phyloP scores from a whole-genome alignment of 2,797 vertebrate genomes.

The Botia almorhae region DNA sequence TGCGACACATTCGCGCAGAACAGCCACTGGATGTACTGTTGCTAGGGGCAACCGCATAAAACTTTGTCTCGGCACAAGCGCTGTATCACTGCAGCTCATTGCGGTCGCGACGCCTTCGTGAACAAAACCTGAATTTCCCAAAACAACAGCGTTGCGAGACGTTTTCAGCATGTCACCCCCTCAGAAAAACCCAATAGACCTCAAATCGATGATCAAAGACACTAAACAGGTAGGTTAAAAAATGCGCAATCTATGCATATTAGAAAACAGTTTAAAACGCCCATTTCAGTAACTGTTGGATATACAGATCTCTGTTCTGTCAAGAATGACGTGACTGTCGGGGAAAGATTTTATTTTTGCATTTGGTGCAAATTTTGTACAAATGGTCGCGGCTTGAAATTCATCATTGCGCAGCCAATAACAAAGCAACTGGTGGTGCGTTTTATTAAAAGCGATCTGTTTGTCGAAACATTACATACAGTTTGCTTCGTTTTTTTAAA shows the following conservation, averaged over 20 bases:
- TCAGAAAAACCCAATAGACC: slow-evolving; percentile 54
- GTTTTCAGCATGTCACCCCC: slow-evolving; percentile 60
- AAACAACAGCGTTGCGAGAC: not conserved
- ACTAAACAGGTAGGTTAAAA: slow-evolving; percentile 64
- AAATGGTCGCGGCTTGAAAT: not conserved
- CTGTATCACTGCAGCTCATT: slow-evolving; percentile 36
- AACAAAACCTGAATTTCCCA: slow-evolving; percentile 20
- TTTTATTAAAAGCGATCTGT: not conserved
- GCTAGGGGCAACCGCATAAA: slow-evolving; percentile 54
- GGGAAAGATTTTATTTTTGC: not conserved
- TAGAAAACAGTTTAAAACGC: slow-evolving; percentile 7
- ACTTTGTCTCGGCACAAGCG: slow-evolving; percentile 36
- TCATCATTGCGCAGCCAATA: not conserved
- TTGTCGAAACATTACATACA: not conserved
- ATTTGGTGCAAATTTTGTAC: not conserved
- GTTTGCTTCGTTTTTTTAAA: not conserved
- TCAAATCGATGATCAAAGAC: slow-evolving; percentile 54
- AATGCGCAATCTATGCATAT: not conserved
- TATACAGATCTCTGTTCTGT: not conserved
- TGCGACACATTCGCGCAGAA: not conserved
- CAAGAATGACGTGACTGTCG: not conserved
- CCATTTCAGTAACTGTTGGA: slow-evolving; percentile 1
- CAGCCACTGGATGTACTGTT: slow-evolving; percentile 32
- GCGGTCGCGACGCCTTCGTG: slow-evolving; percentile 26
- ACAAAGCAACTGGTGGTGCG: slow-evolving; percentile 35